Evolutionary conservation across 1,140 invertebrate species (phyloP), one percentile per base, ranked within the genome.

Genomic region (Tribolium castaneum): DNA sequence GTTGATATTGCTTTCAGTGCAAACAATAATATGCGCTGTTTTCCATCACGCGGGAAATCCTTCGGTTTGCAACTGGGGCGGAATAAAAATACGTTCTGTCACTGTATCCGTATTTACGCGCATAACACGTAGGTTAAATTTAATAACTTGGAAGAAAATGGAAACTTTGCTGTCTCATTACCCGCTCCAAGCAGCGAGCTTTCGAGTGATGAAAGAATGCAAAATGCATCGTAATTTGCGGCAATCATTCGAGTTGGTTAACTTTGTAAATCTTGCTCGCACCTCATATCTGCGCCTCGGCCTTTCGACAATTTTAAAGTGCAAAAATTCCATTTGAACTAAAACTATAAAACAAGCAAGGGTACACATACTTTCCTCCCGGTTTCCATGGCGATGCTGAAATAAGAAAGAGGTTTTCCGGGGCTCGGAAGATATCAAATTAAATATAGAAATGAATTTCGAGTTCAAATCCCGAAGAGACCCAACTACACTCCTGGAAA

Each of bases 381-480:
- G 14, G 80, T 81, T 75, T 45, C 78, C 80, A 76, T 79, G 80
- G 59, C 75, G 62, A 81, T 76, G 52, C 72, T 56, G 71, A 72
- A 79, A 77, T 71, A 79, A 77, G 66, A 79, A 70, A 77, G 62
- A 81, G 75, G 75, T 70, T 73, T 30, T 30, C 71, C 66, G 78
- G 74, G 74, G 75, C 70, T 78, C 71, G 62, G 45, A 30, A 54
- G 76, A 78, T 76, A 78, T 78, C 76, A 76, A 82, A 82, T 82
- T 82, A 82, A 82, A 82, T 82, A 82, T 82, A 82, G 80, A 82
- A 82, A 80, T 82, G 79, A 78, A 78, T 82, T 82, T 79, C 74
- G 76, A 30, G 70, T 59, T 74, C 62, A 54, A 54, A 54, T 74
- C 62, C 80, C 80, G 59, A 50, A 49, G 76, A 74, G 76, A 70